A percentile compares a stretch with the other conserved stretches of the same genome.
Conservation (phyloP, 2,113 vertebrate genomes). For the Nanger granti region DNA sequence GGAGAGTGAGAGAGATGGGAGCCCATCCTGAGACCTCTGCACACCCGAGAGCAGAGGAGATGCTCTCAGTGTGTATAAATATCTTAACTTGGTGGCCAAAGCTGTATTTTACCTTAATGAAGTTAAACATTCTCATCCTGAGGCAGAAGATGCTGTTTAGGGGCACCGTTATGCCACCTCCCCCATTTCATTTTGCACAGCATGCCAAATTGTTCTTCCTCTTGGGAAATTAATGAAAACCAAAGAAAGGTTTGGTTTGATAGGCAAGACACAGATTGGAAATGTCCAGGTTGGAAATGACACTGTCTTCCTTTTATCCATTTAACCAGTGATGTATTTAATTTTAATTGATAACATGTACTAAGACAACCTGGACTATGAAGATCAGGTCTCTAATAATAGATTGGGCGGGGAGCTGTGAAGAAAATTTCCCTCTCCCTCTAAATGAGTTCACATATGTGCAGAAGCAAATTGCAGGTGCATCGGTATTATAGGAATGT, state of each 20-base stretch:
- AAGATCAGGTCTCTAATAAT: slow-evolving; percentile 61
- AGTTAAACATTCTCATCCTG: slow-evolving; percentile 58
- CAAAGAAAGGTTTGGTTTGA: slow-evolving; percentile 42
- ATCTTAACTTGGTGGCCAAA: slow-evolving; percentile 3
- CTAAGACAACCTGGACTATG: slow-evolving; percentile 37
- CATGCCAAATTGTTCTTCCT: slow-evolving; percentile 53
- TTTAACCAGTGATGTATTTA: slow-evolving; percentile 73
- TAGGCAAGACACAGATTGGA: slow-evolving; percentile 62
- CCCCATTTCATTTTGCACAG: slow-evolving; percentile 45
- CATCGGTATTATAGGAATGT: neutral
- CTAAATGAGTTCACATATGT: slow-evolving; percentile 42
- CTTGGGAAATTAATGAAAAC: slow-evolving; percentile 75
- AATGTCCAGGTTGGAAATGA: slow-evolving; percentile 65
- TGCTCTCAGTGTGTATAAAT: neutral
- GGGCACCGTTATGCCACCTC: slow-evolving; percentile 35
- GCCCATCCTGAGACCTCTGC: neutral
- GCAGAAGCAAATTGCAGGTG: slow-evolving; percentile 52
- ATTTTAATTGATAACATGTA: slow-evolving; percentile 69
- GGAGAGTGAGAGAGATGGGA: neutral
- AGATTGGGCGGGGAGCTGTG: slow-evolving; percentile 19
- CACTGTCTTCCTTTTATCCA: slow-evolving; percentile 44
- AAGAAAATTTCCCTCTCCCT: slow-evolving; percentile 40
- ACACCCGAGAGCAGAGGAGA: neutral
- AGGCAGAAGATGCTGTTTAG: slow-evolving; percentile 64
- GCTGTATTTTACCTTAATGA: slow-evolving; percentile 41